Base-by-base conservation (phyloP, 2,888 invertebrate genomes). In the Tetramorium bicarinatum region DNA sequence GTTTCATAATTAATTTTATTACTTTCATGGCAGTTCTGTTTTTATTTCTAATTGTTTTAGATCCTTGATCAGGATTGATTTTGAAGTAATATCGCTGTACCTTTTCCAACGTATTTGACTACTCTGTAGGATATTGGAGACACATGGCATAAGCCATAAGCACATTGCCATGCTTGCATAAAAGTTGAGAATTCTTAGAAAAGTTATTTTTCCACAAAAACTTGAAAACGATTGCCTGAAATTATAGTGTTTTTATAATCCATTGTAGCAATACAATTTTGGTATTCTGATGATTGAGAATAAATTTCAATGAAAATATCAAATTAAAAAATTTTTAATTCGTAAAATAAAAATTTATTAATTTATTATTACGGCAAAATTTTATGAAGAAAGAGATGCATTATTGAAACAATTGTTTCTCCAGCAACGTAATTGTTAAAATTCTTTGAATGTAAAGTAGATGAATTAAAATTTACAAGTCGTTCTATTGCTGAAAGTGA, bases 1-100 rank as follows among this genome's bases (percentile, higher is more conserved):
- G 9, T 54, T 54, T 54, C n/a, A 54, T 54, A n/a, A 54, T 54
- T 54, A 54, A 7, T 54, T 54, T 54, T 54, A 54, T 54, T 54
- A 54, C 52, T n/a, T 54, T 52, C n/a, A 9, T n/a, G n/a, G 52
- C 52, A 54, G 52, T 54, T 54, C 52, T 54, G 8, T 54, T 54
- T 54, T 54, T 54, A 54, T 54, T 54, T n/a, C 1, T 4, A 3
- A 7, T n/a, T 54, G 52, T 54, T 54, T 54, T 54, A 54, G 52
- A 54, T 54, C n/a, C 52, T 54, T 54, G n/a, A 9, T 54, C 52
- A 54, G 52, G 52, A n/a, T 54, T 54, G 9, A 54, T 54, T 54
- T 54, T n/a, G 2, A 54, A 54, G n/a, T n/a, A 54, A n/a, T 54
- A 54, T 18, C 52, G 52, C 52, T 54, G 52, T 54, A 54, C 52